A percentile compares a stretch with the other conserved stretches of the same genome.
Evolutionary conservation across 2,888 invertebrate species (phyloP).

Genomic region (Cacoxenus indagator): DNA sequence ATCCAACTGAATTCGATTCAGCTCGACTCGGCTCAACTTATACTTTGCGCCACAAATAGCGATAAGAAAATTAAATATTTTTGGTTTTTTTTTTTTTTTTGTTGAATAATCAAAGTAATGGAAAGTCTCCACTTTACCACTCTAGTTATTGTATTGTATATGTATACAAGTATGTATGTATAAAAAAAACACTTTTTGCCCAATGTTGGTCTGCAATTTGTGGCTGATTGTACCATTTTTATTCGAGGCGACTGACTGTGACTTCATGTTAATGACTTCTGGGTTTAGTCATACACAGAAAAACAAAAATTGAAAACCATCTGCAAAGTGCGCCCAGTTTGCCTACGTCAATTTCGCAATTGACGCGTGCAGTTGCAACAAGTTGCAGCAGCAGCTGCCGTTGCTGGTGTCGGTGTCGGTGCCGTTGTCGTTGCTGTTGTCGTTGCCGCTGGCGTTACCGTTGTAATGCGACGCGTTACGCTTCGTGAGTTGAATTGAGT

Average conservation of each 20-base stretch:
- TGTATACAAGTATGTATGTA: too few relatives aligned
- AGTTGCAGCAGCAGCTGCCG: neutral
- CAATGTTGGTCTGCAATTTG: conserved; percentile 46
- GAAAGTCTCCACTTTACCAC: neutral
- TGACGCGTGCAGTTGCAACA: neutral
- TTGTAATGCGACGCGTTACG: too few relatives aligned
- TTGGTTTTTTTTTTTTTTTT: neutral
- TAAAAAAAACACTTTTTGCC: too few relatives aligned
- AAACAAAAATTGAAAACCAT: neutral
- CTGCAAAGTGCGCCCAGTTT: neutral
- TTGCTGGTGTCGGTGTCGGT: too few relatives aligned
- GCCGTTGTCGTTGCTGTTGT: too few relatives aligned
- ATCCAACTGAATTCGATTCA: neutral
- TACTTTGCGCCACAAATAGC: neutral
- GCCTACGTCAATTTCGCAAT: neutral
- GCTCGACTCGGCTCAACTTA: neutral
- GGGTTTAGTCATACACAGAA: neutral
- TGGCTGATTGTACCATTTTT: neutral
- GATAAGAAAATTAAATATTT: conserved; percentile 20
- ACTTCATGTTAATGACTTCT: conserved; percentile 12
- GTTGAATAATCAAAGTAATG: neutral
- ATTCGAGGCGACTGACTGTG: neutral
- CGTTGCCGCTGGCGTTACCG: too few relatives aligned
- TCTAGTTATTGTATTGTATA: neutral
- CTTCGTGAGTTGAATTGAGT: neutral